Percentiles rank a stretch among this genome's conserved stretches.
Evolutionary conservation across 2,888 invertebrate species (phyloP).

Genomic region (Cantharis flavilabris): DNA sequence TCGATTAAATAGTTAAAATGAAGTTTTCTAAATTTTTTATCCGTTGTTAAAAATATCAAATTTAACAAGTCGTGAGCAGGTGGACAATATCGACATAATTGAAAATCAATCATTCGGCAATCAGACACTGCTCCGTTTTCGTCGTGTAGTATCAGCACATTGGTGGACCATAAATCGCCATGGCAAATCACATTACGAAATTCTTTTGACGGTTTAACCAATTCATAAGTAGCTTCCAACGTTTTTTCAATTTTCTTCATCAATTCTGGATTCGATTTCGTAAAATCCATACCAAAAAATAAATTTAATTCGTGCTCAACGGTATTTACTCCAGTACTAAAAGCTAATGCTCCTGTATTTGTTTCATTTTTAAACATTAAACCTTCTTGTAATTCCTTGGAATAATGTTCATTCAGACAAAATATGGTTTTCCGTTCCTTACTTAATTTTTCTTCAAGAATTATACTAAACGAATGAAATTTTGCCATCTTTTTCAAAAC

Average conservation of each 20-base stretch:
- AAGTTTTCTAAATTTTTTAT: conserved; percentile 40
- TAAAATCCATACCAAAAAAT: not conserved
- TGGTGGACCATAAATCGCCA: conserved; percentile 49
- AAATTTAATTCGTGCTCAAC: not conserved
- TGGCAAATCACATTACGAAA: conserved; percentile 51
- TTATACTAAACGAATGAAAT: conserved; percentile 50
- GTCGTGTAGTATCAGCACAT: conserved; percentile 30
- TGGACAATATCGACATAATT: conserved; percentile 61
- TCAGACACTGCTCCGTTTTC: conserved; percentile 32
- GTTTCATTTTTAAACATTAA: not conserved
- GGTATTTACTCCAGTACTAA: not conserved
- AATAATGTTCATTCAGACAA: not conserved
- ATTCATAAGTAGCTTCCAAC: conserved; percentile 11
- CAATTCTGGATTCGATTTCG: not conserved
- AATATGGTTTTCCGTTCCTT: not conserved
- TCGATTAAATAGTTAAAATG: conserved; percentile 44
- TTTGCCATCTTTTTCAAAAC: conserved; percentile 46
- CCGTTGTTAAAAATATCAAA: conserved; percentile 44
- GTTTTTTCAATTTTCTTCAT: not conserved
- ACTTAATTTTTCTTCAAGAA: conserved; percentile 43
- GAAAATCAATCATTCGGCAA: conserved; percentile 53
- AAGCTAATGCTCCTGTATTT: not conserved
- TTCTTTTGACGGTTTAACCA: conserved; percentile 46
- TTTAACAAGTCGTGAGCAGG: conserved; percentile 67
- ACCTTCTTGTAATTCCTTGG: not conserved